A percentile compares a stretch with the other conserved stretches of the same genome.
Conservation (phyloP, 2,888 invertebrate species). For the Mythimna vitellina region DNA sequence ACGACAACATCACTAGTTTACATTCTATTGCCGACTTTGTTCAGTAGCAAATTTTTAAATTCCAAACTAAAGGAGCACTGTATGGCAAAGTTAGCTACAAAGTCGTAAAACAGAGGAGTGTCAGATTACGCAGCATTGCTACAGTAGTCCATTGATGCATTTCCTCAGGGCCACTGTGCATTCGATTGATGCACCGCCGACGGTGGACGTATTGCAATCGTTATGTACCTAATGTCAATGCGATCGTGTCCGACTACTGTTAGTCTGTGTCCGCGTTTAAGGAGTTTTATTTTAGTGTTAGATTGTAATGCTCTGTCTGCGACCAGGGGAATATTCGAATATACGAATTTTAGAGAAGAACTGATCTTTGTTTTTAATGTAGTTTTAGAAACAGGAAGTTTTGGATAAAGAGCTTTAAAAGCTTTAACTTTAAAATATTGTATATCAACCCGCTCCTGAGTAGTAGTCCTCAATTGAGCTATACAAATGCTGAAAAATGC, state of each 20-base stretch:
- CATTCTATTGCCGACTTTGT: constrained; percentile 16
- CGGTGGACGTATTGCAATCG: constrained; percentile 87
- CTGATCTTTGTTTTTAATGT: neutral
- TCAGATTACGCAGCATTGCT: constrained; percentile 52
- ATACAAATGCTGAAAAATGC: too few relatives aligned
- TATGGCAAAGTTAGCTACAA: neutral
- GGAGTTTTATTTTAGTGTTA: constrained; percentile 79
- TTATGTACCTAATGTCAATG: constrained; percentile 88
- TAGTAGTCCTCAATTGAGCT: too few relatives aligned
- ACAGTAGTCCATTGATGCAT: constrained; percentile 83
- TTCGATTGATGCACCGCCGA: constrained; percentile 85
- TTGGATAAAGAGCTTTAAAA: too few relatives aligned
- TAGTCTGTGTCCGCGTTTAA: constrained; percentile 79
- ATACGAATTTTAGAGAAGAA: constrained; percentile 7
- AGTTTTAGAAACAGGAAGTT: neutral
- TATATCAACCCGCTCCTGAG: too few relatives aligned
- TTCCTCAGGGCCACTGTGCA: constrained; percentile 82
- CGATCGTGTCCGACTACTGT: constrained; percentile 81
- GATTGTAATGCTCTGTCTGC: constrained; percentile 46
- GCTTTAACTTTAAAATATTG: too few relatives aligned
- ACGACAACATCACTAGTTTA: neutral
- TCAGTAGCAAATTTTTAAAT: neutral
- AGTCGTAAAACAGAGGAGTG: constrained; percentile 28
- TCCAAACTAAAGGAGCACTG: constrained; percentile 28
- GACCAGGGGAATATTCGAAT: constrained; percentile 29